These are phyloP conservation scores for Cecropterus lyciades DNA, from an alignment of 1,140 invertebrate species.

Conservation along the genomic window DNA sequence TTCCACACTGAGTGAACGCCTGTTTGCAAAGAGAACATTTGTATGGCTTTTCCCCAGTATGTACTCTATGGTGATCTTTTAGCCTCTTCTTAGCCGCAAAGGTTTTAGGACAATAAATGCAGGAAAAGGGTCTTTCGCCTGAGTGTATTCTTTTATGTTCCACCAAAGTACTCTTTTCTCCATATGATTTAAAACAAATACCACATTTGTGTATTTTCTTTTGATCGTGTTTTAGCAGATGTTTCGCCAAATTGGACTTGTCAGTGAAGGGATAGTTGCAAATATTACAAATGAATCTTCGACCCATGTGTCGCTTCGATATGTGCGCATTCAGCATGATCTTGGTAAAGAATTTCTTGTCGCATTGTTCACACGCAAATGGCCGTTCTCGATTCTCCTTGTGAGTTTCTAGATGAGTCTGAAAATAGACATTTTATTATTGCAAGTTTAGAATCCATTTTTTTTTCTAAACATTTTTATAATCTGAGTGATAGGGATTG, in stretches of 20 bases:
- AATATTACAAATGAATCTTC: conserved; percentile 68
- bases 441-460: neutral
- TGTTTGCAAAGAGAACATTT: conserved; percentile 86
- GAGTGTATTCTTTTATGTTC: conserved; percentile 86
- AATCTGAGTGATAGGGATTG: no score
- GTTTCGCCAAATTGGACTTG: conserved; percentile 85
- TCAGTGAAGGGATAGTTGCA: conserved; percentile 78
- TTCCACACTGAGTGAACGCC: conserved; percentile 85
- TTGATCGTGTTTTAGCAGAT: conserved; percentile 87
- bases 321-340: conserved; percentile 63
- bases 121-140: conserved; percentile 85
- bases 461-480: neutral
- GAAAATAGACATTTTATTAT: conserved; percentile 41
- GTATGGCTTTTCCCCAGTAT: conserved; percentile 90
- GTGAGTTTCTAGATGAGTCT: conserved; percentile 76
- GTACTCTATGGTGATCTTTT: conserved; percentile 86
- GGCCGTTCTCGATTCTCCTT: conserved; percentile 65
- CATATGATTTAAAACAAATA: conserved; percentile 85
- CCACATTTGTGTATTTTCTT: conserved; percentile 86
- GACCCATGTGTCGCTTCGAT: conserved; percentile 59
- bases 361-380: conserved; percentile 73
- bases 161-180: conserved; percentile 82
- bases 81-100: conserved; percentile 70
- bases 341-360: conserved; percentile 77
- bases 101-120: conserved; percentile 85